Evolutionary conservation across 2,888 invertebrate species (phyloP).

Genomic region (Synergus laeviventris): DNA sequence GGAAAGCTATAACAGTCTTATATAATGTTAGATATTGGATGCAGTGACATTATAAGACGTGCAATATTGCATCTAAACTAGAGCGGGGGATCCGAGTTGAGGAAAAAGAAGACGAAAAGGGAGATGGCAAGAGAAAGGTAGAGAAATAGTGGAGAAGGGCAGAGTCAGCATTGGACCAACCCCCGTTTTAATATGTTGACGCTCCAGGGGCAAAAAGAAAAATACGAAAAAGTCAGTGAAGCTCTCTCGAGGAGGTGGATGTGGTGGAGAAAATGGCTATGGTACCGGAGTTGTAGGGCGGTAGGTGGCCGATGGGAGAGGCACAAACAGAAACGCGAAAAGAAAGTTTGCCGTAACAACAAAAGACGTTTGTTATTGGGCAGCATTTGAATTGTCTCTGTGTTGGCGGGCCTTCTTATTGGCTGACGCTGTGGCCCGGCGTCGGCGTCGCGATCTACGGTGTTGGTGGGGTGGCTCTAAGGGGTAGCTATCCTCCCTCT

Average conservation of each 20-base stretch:
- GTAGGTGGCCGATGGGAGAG: slow-evolving; percentile 55
- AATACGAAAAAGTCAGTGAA: slow-evolving; percentile 47
- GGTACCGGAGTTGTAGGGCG: slow-evolving; percentile 40
- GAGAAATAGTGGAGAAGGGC: slow-evolving; percentile 59
- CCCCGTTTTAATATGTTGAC: slow-evolving; percentile 72
- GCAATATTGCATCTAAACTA: neutral
- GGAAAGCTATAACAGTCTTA: neutral
- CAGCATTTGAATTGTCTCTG: slow-evolving; percentile 75
- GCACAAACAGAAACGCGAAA: slow-evolving; percentile 67
- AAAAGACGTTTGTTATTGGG: slow-evolving; percentile 76
- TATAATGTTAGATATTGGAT: neutral
- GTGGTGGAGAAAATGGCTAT: slow-evolving; percentile 44
- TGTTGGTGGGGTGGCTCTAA: slow-evolving; percentile 65
- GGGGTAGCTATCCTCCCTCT: slow-evolving; percentile 57
- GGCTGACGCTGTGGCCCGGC: slow-evolving; percentile 65
- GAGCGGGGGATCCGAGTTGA: neutral
- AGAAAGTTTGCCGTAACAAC: slow-evolving; percentile 74
- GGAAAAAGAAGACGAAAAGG: slow-evolving; percentile 40
- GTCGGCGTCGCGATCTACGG: slow-evolving; percentile 67
- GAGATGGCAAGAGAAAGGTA: slow-evolving; percentile 35
- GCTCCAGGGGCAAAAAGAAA: slow-evolving; percentile 59
- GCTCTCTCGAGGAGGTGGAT: slow-evolving; percentile 51
- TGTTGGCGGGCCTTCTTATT: slow-evolving; percentile 73
- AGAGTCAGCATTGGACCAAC: slow-evolving; percentile 67
- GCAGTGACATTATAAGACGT: neutral